Percentiles rank a stretch among this genome's conserved stretches.
Evolutionary conservation across 2,797 vertebrate genomes (phyloP).

Genomic region (Tragelaphus oryx): DNA sequence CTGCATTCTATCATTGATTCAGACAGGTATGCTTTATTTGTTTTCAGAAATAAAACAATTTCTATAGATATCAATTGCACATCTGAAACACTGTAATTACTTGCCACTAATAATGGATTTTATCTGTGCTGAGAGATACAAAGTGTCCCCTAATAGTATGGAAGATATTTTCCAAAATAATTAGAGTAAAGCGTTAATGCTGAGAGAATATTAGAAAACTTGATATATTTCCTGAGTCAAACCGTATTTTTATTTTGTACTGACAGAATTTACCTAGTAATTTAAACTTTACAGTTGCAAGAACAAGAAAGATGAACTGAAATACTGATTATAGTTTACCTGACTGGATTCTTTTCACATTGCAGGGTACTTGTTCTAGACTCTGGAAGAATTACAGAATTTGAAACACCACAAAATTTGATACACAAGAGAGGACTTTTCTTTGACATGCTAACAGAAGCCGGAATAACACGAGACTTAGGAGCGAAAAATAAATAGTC

Average conservation of each 20-base stretch:
- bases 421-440: constrained; percentile 70
- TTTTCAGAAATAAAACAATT: neutral
- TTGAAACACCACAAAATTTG: constrained; percentile 72
- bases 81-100: neutral
- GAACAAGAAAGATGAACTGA: neutral
- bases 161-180: neutral
- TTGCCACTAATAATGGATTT: neutral
- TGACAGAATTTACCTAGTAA: neutral
- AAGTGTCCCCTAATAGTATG: neutral
- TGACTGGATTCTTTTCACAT: constrained; percentile 32
- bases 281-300: neutral
- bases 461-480: constrained; percentile 49
- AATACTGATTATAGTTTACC: neutral
- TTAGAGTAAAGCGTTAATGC: neutral
- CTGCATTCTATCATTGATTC: constrained; percentile 74
- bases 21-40: constrained; percentile 69
- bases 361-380: constrained; percentile 79
- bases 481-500: neutral
- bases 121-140: neutral
- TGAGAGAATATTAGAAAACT: neutral
- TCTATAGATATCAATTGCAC: neutral
- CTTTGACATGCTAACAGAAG: constrained; percentile 74
- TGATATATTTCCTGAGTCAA: neutral
- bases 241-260: neutral
- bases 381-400: constrained; percentile 74